phyloP scores from a whole-genome alignment of 2,888 invertebrate species.

The Chrysopilus asiliformis region DNA sequence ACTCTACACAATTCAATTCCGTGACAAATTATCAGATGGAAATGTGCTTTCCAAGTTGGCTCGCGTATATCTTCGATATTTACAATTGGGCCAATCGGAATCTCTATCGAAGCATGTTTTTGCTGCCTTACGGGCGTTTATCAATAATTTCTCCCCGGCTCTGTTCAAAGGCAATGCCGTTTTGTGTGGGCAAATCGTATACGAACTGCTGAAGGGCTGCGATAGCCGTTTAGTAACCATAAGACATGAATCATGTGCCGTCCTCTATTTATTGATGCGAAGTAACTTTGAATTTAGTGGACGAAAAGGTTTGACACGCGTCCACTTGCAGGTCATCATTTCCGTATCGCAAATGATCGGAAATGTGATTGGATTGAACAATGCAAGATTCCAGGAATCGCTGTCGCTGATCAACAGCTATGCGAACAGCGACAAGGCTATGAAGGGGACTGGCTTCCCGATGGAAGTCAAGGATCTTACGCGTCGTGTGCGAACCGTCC shows the following conservation, averaged over 20 bases:
- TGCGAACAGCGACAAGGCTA: slow-evolving; percentile 82
- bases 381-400: slow-evolving; percentile 89
- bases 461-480: slow-evolving; percentile 87
- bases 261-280: slow-evolving; percentile 83
- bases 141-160: slow-evolving; percentile 75
- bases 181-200: slow-evolving; percentile 68
- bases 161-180: slow-evolving; percentile 75
- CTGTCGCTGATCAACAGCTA: slow-evolving; percentile 85
- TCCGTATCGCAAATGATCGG: slow-evolving; percentile 90
- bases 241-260: slow-evolving; percentile 81
- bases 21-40: slow-evolving; percentile 48
- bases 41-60: slow-evolving; percentile 69
- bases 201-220: slow-evolving; percentile 68
- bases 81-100: slow-evolving; percentile 85
- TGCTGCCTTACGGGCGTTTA: slow-evolving; percentile 79
- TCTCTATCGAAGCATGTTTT: slow-evolving; percentile 80
- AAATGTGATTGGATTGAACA: slow-evolving; percentile 78
- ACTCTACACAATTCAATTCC: slow-evolving; percentile 67
- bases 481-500: slow-evolving; percentile 81
- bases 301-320: slow-evolving; percentile 71
- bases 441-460: slow-evolving; percentile 86
- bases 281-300: slow-evolving; percentile 85
- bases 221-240: slow-evolving; percentile 73
- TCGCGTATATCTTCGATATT: slow-evolving; percentile 71
- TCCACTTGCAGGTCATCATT: slow-evolving; percentile 88